Base-by-base conservation (phyloP, 1,140 invertebrate genomes). In the Nilaparvata lugens region DNA sequence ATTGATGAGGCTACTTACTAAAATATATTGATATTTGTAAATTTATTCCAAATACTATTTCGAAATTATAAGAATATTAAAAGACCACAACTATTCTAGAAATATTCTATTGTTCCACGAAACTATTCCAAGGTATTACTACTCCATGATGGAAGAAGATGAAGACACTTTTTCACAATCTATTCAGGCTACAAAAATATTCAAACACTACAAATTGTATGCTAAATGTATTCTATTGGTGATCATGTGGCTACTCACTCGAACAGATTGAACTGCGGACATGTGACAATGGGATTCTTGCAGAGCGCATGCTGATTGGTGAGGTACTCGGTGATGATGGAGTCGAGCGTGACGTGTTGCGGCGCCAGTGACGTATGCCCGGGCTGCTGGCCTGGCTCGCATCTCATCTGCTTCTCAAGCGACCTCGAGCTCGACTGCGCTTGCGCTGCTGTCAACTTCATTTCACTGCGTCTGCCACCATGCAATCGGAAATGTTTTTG, bases 271-370 rank as follows among this genome's bases (percentile, higher is more conserved):
- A 95, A 94, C 71, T 91, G 88, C 11, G 91, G 91, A 75, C 90
- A 93, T 0, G 89, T 93, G 23, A 88, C 88, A 80, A 93, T 91
- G 4, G 91, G 91, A 75, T 93, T 93, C 79, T 91, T 92, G 76
- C 91, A 94, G 3, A 93, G 74, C n/a, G 91, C 87, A 74, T 94
- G 91, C 73, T 99, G 95, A 77, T 97, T 95, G 43, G 92, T 89
- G 40, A 97, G 79, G 76, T 97, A 98, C 74, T 95, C 93, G 0
- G 90, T 96, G 40, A 98, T 91, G 71, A 98, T 97, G 24, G 89
- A 88, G 72, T 96, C 89, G 19, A 98, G 77, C 0, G 88, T 89
- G 18, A 93, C 81, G 2, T 16, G 59, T 13, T 19, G 61, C 3
- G 52, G 58, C 9, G 9, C 28, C 4, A 28, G 56, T 2, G 25